A percentile compares a stretch with the other conserved stretches of the same genome.
Evolutionary conservation across 2,888 invertebrate genomes (phyloP).

Genomic region (Girardia tigrina): DNA sequence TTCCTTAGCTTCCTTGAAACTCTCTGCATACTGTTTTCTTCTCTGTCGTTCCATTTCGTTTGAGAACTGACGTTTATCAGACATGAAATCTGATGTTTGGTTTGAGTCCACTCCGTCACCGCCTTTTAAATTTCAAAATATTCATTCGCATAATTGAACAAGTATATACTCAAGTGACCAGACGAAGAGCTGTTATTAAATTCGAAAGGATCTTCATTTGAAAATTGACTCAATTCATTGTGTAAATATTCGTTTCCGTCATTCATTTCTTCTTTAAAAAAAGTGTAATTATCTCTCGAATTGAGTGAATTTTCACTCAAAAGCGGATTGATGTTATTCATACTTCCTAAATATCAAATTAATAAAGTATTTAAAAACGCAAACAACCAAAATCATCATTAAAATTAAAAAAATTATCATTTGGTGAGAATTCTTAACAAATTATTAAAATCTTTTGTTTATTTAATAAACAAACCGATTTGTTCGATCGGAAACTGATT

Average conservation of each 20-base stretch:
- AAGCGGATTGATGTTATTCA: neutral
- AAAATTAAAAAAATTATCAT: neutral
- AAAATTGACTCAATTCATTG: neutral
- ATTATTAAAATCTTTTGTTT: neutral
- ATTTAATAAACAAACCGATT: neutral
- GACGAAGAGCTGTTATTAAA: neutral
- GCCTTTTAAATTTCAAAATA: neutral
- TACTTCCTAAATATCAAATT: neutral
- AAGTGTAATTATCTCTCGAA: neutral
- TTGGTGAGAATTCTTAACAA: neutral
- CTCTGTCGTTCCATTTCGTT: slow-evolving; percentile 23
- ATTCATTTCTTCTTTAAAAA: neutral
- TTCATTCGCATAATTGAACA: neutral
- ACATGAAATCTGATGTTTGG: neutral
- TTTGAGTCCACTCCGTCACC: neutral
- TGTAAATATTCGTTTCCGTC: no score
- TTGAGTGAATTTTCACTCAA: neutral
- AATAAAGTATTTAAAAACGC: neutral
- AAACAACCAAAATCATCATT: neutral
- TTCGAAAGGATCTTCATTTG: neutral
- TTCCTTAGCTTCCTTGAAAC: neutral
- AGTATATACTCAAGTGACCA: neutral
- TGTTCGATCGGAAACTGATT: neutral
- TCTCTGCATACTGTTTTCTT: neutral
- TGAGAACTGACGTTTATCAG: neutral